phyloP scores from a whole-genome alignment of 2,888 invertebrate genomes.

The Petrolisthes manimaculis region DNA sequence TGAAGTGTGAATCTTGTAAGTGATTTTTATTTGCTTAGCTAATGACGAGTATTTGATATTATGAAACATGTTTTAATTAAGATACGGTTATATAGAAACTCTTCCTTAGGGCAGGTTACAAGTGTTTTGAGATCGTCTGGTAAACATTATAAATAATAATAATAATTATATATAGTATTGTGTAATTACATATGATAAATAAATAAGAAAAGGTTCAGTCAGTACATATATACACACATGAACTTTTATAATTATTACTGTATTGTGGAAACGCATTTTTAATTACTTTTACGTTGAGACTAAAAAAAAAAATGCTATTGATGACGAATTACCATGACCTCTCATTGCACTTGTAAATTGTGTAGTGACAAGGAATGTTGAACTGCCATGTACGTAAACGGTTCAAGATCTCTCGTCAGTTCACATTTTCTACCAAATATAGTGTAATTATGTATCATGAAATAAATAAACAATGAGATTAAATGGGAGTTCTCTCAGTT shows the following conservation, averaged over 20 bases:
- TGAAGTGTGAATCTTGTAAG: slow-evolving; percentile 23
- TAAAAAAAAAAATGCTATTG: neutral
- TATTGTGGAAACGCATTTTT: neutral
- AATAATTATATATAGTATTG: neutral
- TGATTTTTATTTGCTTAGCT: slow-evolving; percentile 5
- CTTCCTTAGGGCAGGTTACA: slow-evolving; percentile 63
- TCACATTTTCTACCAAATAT: slow-evolving; percentile 64
- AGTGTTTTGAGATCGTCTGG: slow-evolving; percentile 53
- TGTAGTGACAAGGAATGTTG: slow-evolving; percentile 60
- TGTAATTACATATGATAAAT: slow-evolving; percentile 4
- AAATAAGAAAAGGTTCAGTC: neutral
- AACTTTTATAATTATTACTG: neutral
- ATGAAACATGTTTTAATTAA: neutral
- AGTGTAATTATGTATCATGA: slow-evolving; percentile 64
- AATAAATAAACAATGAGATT: slow-evolving; percentile 61
- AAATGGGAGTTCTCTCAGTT: neutral
- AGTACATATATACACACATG: neutral
- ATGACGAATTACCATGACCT: slow-evolving; percentile 33
- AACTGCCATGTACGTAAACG: slow-evolving; percentile 40
- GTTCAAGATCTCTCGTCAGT: slow-evolving; percentile 57
- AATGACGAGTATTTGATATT: slow-evolving; percentile 4
- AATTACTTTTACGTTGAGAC: slow-evolving; percentile 25
- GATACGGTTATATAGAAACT: slow-evolving; percentile 27
- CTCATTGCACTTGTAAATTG: slow-evolving; percentile 57
- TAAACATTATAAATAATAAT: slow-evolving; percentile 19